Evolutionary conservation across 1,140 invertebrate species (phyloP), one percentile per base, ranked within the genome.

Genomic region (Aradophagus sp.): DNA sequence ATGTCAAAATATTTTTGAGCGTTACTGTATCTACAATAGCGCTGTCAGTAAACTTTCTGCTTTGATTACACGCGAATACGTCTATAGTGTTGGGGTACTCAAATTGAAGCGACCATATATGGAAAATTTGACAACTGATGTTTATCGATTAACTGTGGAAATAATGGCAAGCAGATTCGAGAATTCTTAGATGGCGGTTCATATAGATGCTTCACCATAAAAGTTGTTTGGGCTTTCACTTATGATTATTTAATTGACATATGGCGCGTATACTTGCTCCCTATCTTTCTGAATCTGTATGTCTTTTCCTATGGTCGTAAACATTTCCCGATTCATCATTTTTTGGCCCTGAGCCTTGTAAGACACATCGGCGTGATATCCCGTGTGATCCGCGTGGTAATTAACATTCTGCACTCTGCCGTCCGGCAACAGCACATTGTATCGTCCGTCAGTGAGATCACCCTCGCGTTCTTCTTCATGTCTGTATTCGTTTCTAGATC

Each of bases 391-490:
- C 0, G 92, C 93, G 52, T 88, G 91, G 83, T 95, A 95, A 36
- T 89, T 87, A 16, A 95, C 93, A 52, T 89, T 89, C 84, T 94
- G 92, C 67, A 90, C 84, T 56, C 92, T 87, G 17, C 92, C 92
- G 83, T 93, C 92, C 1, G 92, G 92, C 19, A 94, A 81, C n/a
- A 91, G 85, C 20, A 94, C 92, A 70, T 92, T 90, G 84, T 94
- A 93, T 62, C 89, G 87, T 34, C 93, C 92, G 72, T 89, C 89
- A 6, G 91, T 91, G 7, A 84, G 81, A 29, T 89, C 87, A 5
- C 90, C 92, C 55, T 88, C 82, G 44, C 86, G 86, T 35, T 86
- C 86, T 78, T 93, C 92, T 52, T 88, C 87, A 74, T 93, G 92
- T 7, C 91, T 91, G 81, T 90, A 94, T 74, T 93, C 89, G 76